Percentiles rank a stretch among this genome's conserved stretches.
These are phyloP conservation scores for Helobdella robusta DNA, from an alignment of 2,888 invertebrate species.

Conservation along the genomic window DNA sequence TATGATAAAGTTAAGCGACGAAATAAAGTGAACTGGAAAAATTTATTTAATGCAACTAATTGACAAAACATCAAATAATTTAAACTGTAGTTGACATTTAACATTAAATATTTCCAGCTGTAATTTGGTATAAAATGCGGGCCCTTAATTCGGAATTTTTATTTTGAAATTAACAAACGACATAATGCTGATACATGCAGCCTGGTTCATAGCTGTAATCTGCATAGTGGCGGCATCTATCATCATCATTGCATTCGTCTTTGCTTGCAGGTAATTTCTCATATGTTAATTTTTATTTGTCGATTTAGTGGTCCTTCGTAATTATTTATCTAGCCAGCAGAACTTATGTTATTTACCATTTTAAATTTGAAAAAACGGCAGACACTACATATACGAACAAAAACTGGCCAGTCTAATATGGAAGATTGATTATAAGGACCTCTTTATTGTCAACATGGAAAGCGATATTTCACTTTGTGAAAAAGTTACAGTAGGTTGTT, in stretches of 20 bases:
- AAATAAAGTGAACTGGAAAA: no score
- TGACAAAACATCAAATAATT: no score
- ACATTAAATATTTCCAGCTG: no score
- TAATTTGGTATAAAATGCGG: no score
- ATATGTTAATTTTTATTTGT: neutral
- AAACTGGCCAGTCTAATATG: conserved; percentile 82
- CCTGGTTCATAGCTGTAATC: conserved; percentile 24
- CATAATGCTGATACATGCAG: conserved; percentile 12
- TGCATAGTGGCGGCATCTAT: conserved; percentile 21
- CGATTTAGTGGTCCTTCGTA: neutral
- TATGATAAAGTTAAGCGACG: no score
- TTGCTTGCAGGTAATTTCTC: conserved; percentile 22
- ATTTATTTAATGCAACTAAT: no score
- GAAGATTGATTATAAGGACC: conserved; percentile 85
- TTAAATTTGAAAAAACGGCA: neutral
- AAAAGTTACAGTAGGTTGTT: neutral
- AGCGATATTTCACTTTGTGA: no score
- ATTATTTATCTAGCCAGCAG: neutral
- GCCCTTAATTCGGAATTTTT: neutral
- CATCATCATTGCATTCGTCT: conserved; percentile 15
- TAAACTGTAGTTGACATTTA: no score
- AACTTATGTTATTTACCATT: neutral
- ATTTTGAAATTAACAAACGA: neutral
- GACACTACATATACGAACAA: conserved; percentile 62
- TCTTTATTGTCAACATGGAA: conserved; percentile 44